Evolutionary conservation across 1,140 invertebrate species (phyloP).

Genomic region (Cepaea nemoralis): DNA sequence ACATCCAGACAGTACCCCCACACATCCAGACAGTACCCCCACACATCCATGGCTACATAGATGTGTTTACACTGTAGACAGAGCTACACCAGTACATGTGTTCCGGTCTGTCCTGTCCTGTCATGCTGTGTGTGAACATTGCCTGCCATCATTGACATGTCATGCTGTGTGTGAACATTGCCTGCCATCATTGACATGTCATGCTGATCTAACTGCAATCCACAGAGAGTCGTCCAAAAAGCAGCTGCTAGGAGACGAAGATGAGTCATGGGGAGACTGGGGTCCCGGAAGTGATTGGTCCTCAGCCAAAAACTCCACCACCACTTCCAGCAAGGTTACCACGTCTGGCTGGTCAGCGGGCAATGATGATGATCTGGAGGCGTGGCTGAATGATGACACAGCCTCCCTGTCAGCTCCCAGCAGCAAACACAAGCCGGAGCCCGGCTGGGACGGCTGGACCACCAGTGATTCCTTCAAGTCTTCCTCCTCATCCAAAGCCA

Average conservation of each 20-base stretch:
- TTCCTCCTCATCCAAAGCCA: slow-evolving; percentile 43
- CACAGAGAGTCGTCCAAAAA: slow-evolving; percentile 61
- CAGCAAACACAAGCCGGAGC: slow-evolving; percentile 43
- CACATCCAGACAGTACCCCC: no score
- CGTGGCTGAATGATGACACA: slow-evolving; percentile 62
- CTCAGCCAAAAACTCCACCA: not conserved
- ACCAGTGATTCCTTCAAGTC: slow-evolving; percentile 39
- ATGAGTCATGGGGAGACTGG: slow-evolving; percentile 63
- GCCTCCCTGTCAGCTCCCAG: slow-evolving; percentile 41
- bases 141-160: no score
- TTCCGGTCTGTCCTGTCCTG: not conserved
- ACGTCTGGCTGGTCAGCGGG: slow-evolving; percentile 49
- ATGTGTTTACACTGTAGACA: no score
- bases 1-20: no score
- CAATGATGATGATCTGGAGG: slow-evolving; percentile 62
- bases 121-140: no score
- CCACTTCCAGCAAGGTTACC: slow-evolving; percentile 22
- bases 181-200: no score
- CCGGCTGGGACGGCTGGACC: slow-evolving; percentile 57
- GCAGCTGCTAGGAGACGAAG: slow-evolving; percentile 60
- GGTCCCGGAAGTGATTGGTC: slow-evolving; percentile 38
- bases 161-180: no score
- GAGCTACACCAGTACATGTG: not conserved
- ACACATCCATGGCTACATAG: no score
- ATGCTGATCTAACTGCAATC: no score